A percentile compares a stretch with the other conserved stretches of the same genome.
Evolutionary conservation across 2,113 vertebrate genomes (phyloP).

Genomic region (Leuciscus idus): DNA sequence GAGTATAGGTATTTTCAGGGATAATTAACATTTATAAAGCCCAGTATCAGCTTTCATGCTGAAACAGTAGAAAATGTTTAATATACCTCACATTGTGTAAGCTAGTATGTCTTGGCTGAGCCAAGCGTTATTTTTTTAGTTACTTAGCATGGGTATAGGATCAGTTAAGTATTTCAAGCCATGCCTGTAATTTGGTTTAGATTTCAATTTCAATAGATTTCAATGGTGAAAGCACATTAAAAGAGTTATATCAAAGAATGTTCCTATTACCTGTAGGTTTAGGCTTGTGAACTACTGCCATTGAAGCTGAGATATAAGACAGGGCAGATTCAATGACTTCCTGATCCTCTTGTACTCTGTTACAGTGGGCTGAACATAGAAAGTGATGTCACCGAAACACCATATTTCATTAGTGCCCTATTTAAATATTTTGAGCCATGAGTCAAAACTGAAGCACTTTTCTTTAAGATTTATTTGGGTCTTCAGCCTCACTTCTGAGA

Average conservation of each 20-base stretch:
- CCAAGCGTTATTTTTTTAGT: background rate
- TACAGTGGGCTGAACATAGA: background rate
- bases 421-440: background rate
- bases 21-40: background rate
- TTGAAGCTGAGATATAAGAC: background rate
- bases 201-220: background rate
- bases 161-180: background rate
- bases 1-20: conserved; percentile 8
- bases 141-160: background rate
- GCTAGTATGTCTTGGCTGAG: background rate
- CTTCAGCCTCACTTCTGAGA: background rate
- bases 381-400: background rate
- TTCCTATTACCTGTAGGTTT: too few relatives aligned
- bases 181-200: background rate
- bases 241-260: background rate
- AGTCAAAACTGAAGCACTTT: background rate
- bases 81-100: conserved; percentile 19
- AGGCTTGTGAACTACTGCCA: background rate
- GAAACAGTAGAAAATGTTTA: background rate
- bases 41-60: background rate
- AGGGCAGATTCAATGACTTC: background rate
- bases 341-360: background rate
- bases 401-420: background rate
- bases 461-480: background rate
- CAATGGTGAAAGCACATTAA: background rate